Conservation (phyloP, 2,888 invertebrate species). For the Exocentrus adspersus region DNA sequence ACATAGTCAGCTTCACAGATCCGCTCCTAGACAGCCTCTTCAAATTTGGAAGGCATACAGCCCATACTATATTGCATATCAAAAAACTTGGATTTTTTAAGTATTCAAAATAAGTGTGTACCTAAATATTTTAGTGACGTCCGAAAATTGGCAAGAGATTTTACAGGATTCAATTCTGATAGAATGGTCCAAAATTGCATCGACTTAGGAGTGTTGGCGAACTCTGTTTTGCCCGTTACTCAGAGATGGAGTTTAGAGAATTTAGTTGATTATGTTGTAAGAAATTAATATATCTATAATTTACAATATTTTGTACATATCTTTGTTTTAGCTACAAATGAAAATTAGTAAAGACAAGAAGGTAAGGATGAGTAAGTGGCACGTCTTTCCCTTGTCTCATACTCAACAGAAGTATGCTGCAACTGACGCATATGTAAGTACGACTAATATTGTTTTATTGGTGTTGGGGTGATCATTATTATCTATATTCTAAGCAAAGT, state of each 20-base stretch:
- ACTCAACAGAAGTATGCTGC: slow-evolving; percentile 71
- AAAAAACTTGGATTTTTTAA: too few species aligned
- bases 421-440: slow-evolving; percentile 72
- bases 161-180: slow-evolving; percentile 66
- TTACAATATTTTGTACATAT: slow-evolving; percentile 7
- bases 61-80: too few species aligned
- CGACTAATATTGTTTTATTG: too few species aligned
- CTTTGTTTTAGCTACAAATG: slow-evolving; percentile 63
- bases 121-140: slow-evolving; percentile 66
- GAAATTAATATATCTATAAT: slow-evolving; percentile 25
- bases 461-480: too few species aligned
- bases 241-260: slow-evolving; percentile 71
- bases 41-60: too few species aligned
- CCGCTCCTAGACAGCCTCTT: too few species aligned
- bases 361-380: slow-evolving; percentile 72
- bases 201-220: slow-evolving; percentile 70
- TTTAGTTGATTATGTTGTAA: slow-evolving; percentile 67
- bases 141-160: slow-evolving; percentile 71
- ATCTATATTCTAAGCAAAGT: too few species aligned
- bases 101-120: neutral
- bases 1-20: too few species aligned
- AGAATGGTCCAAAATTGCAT: slow-evolving; percentile 69
- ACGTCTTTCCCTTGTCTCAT: slow-evolving; percentile 66
- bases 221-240: slow-evolving; percentile 64
- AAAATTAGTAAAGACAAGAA: slow-evolving; percentile 67